Conservation (phyloP, 1,140 invertebrate species). For the Leptopilina clavipes region DNA sequence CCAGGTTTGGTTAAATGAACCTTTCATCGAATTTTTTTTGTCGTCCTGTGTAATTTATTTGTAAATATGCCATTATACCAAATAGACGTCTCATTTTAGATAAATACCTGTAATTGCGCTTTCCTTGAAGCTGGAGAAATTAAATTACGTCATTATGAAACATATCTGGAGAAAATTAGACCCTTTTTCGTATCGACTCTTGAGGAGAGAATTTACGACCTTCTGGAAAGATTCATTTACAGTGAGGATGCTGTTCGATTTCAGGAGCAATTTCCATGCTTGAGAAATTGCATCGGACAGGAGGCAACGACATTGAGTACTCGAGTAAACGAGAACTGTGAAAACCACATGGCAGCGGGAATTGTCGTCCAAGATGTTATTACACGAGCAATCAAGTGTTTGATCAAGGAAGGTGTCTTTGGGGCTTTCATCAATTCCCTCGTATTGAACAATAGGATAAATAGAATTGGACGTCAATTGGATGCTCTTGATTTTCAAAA, state of each 20-base stretch:
- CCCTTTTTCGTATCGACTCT: slow-evolving; percentile 58
- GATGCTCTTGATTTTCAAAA: slow-evolving; percentile 51
- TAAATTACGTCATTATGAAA: slow-evolving; percentile 47
- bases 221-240: slow-evolving; percentile 59
- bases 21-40: too few species aligned
- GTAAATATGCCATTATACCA: background rate
- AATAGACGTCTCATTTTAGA: slow-evolving; percentile 36
- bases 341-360: slow-evolving; percentile 36
- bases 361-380: slow-evolving; percentile 44
- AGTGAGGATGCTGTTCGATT: slow-evolving; percentile 46
- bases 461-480: slow-evolving; percentile 54
- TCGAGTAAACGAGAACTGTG: slow-evolving; percentile 38
- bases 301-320: slow-evolving; percentile 32
- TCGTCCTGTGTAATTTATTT: too few species aligned
- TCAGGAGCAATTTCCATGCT: slow-evolving; percentile 47
- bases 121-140: background rate
- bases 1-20: too few species aligned
- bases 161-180: slow-evolving; percentile 58
- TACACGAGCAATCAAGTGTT: slow-evolving; percentile 48
- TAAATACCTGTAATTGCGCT: slow-evolving; percentile 11
- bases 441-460: slow-evolving; percentile 55
- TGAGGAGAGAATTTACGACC: slow-evolving; percentile 53
- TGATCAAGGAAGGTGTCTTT: slow-evolving; percentile 56
- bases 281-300: slow-evolving; percentile 53
- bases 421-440: slow-evolving; percentile 58